Evolutionary conservation across 1,140 invertebrate genomes (phyloP), one percentile per base, ranked within the genome.

Genomic region (Drosophila hydei): DNA sequence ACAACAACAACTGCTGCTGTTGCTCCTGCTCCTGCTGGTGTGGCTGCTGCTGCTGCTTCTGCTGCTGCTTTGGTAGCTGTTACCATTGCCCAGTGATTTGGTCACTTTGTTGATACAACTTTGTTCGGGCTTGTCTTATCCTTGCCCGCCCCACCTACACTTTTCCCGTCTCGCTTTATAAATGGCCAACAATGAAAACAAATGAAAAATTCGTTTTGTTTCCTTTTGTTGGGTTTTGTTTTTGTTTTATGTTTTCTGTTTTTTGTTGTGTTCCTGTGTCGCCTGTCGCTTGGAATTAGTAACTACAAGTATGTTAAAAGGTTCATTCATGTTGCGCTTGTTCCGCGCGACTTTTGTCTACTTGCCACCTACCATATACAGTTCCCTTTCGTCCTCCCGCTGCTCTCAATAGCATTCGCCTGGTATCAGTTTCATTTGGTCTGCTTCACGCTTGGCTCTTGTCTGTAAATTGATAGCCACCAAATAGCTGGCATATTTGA

Each of bases 231-330:
- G n/a, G n/a, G 55, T 40, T 58, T 58, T 33, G 30, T 30, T 30
- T 4, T 30, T 58, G 18, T 30, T 30, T 14, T 60, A 9, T 14
- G 5, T 42, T 42, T 42, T 8, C 6, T 42, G 14, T 14, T 42
- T 5, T 36, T 11, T 36, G 38, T 14, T 42, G 5, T 60, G 19
- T 30, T 45, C 30, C 27, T 75, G 69, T 88, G 81, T 87, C 75
- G 83, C 74, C 75, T 87, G 81, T 87, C 81, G 87, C 81, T 56
- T 76, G 81, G 83, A 87, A 87, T 87, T 87, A 87, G 81, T 87
- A 87, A 78, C 83, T 87, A 87, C 81, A 87, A 87, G 81, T 87
- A 87, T 87, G 81, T 88, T 87, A 87, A 87, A 87, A 87, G 81
- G 81, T 87, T 88, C 83, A 88, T 87, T 88, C 83, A 88, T 88